These are phyloP conservation scores for Aplocera efformata DNA, from an alignment of 2,888 invertebrate species.

Conservation along the genomic window DNA sequence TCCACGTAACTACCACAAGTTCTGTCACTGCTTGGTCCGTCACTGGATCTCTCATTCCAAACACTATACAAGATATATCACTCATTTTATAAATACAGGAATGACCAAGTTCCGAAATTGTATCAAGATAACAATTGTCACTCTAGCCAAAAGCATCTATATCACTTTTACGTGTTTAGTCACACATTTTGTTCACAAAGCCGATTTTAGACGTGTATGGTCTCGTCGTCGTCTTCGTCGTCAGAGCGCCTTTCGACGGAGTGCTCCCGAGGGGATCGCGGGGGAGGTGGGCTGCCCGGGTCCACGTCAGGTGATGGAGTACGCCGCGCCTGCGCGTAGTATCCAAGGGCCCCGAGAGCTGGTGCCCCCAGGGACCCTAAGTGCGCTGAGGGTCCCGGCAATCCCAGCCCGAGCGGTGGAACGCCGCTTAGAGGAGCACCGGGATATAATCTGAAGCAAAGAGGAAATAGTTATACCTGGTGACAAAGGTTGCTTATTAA, in stretches of 20 bases:
- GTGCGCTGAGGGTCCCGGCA: slow-evolving; percentile 85
- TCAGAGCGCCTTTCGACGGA: slow-evolving; percentile 67
- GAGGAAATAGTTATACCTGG: too few species aligned
- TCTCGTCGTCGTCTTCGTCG: slow-evolving; percentile 82
- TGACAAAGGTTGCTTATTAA: too few species aligned
- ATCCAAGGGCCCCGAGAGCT: slow-evolving; percentile 78
- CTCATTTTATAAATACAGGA: too few species aligned
- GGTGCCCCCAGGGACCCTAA: slow-evolving; percentile 85
- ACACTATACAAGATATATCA: not conserved
- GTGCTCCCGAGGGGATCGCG: slow-evolving; percentile 62
- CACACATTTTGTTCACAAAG: slow-evolving; percentile 25
- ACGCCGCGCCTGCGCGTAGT: slow-evolving; percentile 75
- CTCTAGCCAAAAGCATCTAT: too few species aligned
- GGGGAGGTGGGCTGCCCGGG: slow-evolving; percentile 81
- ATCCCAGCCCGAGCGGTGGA: slow-evolving; percentile 79
- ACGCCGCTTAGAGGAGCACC: slow-evolving; percentile 81
- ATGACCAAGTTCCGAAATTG: too few species aligned
- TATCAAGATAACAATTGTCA: too few species aligned
- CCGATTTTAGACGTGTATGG: slow-evolving; percentile 81
- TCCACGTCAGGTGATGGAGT: slow-evolving; percentile 78
- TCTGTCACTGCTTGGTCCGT: slow-evolving; percentile 6
- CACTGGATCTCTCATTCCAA: not conserved
- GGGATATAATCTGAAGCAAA: slow-evolving; percentile 76
- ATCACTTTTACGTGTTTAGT: not conserved
- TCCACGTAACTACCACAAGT: not conserved